Evolutionary conservation across 2,888 invertebrate genomes (phyloP), one percentile per base, ranked within the genome.

Genomic region (Tinea pellionella): DNA sequence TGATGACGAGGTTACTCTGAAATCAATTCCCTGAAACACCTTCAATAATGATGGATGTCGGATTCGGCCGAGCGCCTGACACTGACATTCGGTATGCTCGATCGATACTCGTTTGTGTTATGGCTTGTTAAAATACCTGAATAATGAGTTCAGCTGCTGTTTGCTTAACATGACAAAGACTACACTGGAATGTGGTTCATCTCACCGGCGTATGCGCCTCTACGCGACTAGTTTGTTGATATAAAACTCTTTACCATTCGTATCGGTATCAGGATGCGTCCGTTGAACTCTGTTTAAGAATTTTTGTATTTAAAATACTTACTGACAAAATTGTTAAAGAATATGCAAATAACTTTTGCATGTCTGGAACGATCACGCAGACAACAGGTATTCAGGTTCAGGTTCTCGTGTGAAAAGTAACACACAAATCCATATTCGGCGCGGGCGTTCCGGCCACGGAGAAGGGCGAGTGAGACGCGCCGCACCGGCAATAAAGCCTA

Each of bases 101-200:
- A 47, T 37, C 37, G 47, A 47, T 4, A 63, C 64, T 63, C 65
- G 66, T 68, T 69, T 69, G 68, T 69, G 72, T 68, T 71, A 78
- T 74, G 82, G 71, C 73, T 80, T 75, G 78, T 85, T 85, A 84
- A 85, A 84, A 84, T 85, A 81, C 77, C 82, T 78, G 80, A 77
- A 81, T 83, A 83, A 80, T 78, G 78, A 80, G 73, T 12, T 16
- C 29, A 59, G 67, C 71, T 70, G 69, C 70, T 80, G 78, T 82
- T 81, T 82, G 78, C 75, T 84, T 85, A 78, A 76, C 83, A 82
- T 82, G 78, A 85, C 85, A 85, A 84, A 77, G 78, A 72, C 69
- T 69, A 65, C 62, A 64, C 65, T 64, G 80, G 83, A 81, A 83
- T 83, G 81, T 69, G 65, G 77, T 79, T 73, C 77, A 75, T 77